Percentiles rank a stretch among this genome's conserved stretches.
phyloP scores from a whole-genome alignment of 2,888 invertebrate genomes.

The Odontomyia ornata region DNA sequence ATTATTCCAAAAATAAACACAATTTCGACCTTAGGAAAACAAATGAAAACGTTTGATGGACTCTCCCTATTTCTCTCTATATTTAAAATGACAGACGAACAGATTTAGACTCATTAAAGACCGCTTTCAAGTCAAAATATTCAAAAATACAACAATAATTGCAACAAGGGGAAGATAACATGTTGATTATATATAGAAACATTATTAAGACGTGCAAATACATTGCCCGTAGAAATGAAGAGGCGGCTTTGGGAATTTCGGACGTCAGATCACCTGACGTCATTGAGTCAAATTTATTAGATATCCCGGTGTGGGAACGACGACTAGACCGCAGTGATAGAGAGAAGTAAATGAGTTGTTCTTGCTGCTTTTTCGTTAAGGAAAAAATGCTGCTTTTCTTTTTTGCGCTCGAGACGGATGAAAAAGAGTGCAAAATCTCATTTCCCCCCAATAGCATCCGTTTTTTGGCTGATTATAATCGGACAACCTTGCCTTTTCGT shows the following conservation, averaged over 20 bases:
- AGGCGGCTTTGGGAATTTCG: conserved; percentile 25
- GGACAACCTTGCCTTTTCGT: not conserved
- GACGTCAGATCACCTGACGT: conserved; percentile 38
- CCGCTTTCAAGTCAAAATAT: not conserved
- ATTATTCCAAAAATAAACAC: not conserved
- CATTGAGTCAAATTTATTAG: conserved; percentile 28
- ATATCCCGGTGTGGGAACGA: not conserved
- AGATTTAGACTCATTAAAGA: not conserved
- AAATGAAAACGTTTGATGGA: not conserved
- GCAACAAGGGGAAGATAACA: not conserved
- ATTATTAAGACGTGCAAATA: not conserved
- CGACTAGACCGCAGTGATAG: conserved; percentile 13
- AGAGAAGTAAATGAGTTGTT: not conserved
- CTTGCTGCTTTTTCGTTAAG: too few relatives aligned
- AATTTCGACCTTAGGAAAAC: not conserved
- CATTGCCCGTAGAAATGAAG: conserved; percentile 5
- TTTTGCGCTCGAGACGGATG: not conserved
- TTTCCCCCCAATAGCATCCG: not conserved
- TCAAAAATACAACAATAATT: conserved; percentile 13
- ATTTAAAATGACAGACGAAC: not conserved
- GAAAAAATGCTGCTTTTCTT: not conserved
- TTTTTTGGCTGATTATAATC: not conserved
- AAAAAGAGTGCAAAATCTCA: not conserved
- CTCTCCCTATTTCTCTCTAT: too few relatives aligned
- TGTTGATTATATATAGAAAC: conserved; percentile 12